These are phyloP conservation scores for Notodonta dromedarius DNA, from an alignment of 2,888 invertebrate species.

Conservation along the genomic window DNA sequence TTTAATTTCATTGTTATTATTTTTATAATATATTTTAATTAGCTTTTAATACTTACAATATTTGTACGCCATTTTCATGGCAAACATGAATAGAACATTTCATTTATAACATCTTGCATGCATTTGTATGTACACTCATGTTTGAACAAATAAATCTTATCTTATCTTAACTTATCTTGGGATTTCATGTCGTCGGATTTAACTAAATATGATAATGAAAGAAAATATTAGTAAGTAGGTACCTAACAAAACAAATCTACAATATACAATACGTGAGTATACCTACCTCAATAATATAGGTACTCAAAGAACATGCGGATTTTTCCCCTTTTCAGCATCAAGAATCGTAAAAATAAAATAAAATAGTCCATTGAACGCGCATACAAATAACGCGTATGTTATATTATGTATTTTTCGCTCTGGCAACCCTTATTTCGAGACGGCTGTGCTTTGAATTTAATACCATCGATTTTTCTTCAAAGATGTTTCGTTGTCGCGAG, in stretches of 20 bases:
- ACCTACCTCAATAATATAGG: not conserved
- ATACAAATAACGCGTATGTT: conserved; percentile 19
- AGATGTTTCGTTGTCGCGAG: not conserved
- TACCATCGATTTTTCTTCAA: conserved; percentile 20
- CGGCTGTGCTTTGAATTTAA: conserved; percentile 21
- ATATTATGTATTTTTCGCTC: conserved; percentile 16
- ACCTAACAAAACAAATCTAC: not conserved
- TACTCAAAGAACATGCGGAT: conserved; percentile 4
- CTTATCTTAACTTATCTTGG: too few relatives aligned
- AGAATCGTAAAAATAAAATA: conserved; percentile 11
- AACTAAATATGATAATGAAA: too few relatives aligned
- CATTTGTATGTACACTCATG: too few relatives aligned
- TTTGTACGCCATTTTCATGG: too few relatives aligned
- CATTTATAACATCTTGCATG: too few relatives aligned
- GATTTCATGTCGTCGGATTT: too few relatives aligned
- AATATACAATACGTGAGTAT: not conserved
- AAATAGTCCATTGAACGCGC: conserved; percentile 14
- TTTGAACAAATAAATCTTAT: too few relatives aligned
- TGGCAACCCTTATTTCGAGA: conserved; percentile 21
- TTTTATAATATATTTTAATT: too few relatives aligned
- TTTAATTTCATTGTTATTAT: too few relatives aligned
- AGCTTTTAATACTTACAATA: too few relatives aligned
- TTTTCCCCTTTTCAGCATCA: not conserved
- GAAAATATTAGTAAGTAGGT: not conserved
- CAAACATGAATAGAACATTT: too few relatives aligned